Percentiles rank a stretch among this genome's conserved stretches.
Conservation (phyloP, 2,797 vertebrate species). For the Atherinosoma microstoma region DNA sequence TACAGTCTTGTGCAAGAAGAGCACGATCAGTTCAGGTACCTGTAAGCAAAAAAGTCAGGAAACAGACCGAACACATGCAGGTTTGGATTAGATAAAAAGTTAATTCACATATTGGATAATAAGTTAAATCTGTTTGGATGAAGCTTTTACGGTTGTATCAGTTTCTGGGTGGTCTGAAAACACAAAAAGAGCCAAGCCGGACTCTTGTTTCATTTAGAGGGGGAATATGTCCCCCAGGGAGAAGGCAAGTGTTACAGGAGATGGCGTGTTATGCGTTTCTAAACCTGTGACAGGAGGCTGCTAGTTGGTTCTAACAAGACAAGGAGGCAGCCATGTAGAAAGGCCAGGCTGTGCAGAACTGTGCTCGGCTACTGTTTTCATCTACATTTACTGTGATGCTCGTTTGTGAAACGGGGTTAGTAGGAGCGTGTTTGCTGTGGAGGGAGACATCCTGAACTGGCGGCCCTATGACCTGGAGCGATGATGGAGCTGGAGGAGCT, state of each 20-base stretch:
- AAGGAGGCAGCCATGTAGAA: conserved; percentile 37
- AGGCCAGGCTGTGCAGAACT: conserved; percentile 18
- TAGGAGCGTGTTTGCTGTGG: conserved; percentile 51
- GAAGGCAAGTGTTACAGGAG: conserved; percentile 74
- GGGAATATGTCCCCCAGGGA: conserved; percentile 73
- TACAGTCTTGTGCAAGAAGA: conserved; percentile 41
- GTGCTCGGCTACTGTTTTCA: conserved; percentile 19
- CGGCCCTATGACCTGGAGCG: conserved; percentile 74
- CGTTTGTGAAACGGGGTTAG: conserved; percentile 47
- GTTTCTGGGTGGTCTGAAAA: conserved; percentile 81
- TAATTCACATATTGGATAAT: conserved; percentile 12
- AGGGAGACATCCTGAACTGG: conserved; percentile 77
- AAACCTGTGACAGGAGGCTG: conserved; percentile 62
- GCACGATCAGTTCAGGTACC: conserved; percentile 24
- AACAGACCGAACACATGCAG: conserved; percentile 23
- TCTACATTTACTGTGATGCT: background rate
- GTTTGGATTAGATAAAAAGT: conserved; percentile 12
- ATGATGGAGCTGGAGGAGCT: conserved; percentile 78
- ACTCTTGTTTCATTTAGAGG: conserved; percentile 59
- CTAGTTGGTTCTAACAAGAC: conserved; percentile 49
- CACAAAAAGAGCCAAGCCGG: conserved; percentile 69
- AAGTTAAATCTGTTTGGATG: conserved; percentile 16
- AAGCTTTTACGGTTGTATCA: conserved; percentile 33
- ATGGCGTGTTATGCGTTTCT: conserved; percentile 73
- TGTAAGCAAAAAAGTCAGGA: conserved; percentile 20